These are phyloP conservation scores for Ellobius talpinus DNA, from an alignment of 2,113 vertebrate genomes.

Conservation along the genomic window DNA sequence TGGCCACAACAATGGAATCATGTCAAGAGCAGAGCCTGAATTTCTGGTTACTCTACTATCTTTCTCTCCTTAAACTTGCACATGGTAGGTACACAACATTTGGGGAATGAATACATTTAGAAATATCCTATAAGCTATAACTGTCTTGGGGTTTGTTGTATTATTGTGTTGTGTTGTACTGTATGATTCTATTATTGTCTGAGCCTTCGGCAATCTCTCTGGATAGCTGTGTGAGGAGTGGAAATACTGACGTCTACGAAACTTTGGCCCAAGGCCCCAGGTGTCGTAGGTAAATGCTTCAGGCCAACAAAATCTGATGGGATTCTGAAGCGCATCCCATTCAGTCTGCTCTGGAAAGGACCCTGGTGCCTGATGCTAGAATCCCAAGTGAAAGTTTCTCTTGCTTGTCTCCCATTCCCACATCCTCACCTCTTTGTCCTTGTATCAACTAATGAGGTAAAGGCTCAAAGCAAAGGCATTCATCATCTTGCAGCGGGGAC, in stretches of 20 bases:
- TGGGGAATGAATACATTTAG: background rate
- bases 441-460: background rate
- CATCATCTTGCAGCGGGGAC: background rate
- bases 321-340: background rate
- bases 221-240: background rate
- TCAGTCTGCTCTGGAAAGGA: background rate
- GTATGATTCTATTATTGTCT: background rate
- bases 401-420: no score
- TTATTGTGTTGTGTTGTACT: background rate
- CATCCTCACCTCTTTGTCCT: background rate
- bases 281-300: background rate
- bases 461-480: background rate
- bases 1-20: background rate
- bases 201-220: background rate
- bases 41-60: background rate
- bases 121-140: background rate
- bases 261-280: background rate
- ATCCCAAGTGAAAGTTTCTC: background rate
- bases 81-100: background rate
- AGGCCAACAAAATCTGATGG: background rate
- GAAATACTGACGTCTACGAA: background rate
- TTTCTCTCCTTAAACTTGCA: background rate
- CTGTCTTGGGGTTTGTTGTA: background rate
- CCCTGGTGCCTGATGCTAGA: background rate
- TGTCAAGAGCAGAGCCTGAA: background rate